phyloP scores from a whole-genome alignment of 1,140 invertebrate genomes.

The Tetramorium parvispinum region DNA sequence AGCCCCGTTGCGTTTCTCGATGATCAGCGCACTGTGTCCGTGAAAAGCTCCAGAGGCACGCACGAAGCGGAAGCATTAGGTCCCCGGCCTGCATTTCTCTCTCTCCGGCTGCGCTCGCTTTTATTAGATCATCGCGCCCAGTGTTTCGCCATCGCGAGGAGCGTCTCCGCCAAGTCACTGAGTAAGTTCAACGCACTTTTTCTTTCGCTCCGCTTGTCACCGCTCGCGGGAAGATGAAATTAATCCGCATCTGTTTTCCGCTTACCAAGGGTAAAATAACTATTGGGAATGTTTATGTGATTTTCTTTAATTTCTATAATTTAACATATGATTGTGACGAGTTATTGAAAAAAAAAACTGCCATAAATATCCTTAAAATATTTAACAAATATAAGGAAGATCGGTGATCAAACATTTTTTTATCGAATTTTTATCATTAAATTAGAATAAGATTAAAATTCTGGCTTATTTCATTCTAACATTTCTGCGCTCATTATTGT shows the following conservation, averaged over 20 bases:
- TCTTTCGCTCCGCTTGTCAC: not conserved
- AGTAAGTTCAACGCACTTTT: constrained; percentile 20
- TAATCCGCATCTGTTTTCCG: not conserved
- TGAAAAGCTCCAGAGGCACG: not conserved
- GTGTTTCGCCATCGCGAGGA: constrained; percentile 5
- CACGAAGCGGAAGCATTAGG: not conserved
- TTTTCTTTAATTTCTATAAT: not conserved
- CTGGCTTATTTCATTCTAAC: not conserved
- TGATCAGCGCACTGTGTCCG: not conserved
- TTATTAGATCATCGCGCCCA: not conserved
- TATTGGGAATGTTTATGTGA: too few species aligned
- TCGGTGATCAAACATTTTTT: not conserved
- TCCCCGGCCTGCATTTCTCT: not conserved
- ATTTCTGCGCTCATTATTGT: not conserved
- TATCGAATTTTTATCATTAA: not conserved
- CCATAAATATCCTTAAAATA: not conserved
- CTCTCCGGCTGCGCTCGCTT: not conserved
- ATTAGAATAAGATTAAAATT: not conserved
- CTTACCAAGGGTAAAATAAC: not conserved
- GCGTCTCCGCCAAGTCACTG: not conserved
- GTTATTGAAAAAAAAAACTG: not conserved
- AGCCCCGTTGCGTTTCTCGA: not conserved
- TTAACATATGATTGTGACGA: not conserved
- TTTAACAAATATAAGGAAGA: not conserved
- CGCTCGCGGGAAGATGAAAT: not conserved